These are phyloP conservation scores for Salticus scenicus DNA, from an alignment of 2,888 invertebrate genomes.

Conservation along the genomic window DNA sequence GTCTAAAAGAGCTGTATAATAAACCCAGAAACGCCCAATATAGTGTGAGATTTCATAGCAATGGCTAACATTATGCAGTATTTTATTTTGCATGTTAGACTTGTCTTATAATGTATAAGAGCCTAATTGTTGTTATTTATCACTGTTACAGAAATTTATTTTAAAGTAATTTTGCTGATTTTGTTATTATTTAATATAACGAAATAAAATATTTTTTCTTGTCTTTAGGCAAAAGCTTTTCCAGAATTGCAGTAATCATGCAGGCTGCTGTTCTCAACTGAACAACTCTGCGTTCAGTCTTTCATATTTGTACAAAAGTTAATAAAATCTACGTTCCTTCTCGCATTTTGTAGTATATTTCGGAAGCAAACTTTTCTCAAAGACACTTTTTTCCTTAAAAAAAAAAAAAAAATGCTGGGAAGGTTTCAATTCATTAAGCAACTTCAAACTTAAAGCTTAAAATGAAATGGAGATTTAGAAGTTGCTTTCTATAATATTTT, in stretches of 20 bases:
- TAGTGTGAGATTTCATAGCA: too few relatives aligned
- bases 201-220: not conserved
- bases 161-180: too few relatives aligned
- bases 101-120: too few relatives aligned
- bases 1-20: too few relatives aligned
- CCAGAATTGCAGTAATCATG: constrained; percentile 45
- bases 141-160: too few relatives aligned
- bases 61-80: too few relatives aligned
- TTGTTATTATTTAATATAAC: too few relatives aligned
- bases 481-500: constrained; percentile 6
- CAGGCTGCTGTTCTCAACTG: constrained; percentile 50
- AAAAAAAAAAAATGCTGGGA: not conserved
- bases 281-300: constrained; percentile 57
- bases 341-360: constrained; percentile 38
- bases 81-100: too few relatives aligned
- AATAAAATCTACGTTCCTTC: constrained; percentile 40
- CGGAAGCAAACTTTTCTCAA: constrained; percentile 5
- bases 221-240: constrained; percentile 47
- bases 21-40: too few relatives aligned
- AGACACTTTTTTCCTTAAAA: not conserved
- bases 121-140: too few relatives aligned
- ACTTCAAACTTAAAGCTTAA: not conserved
- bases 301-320: constrained; percentile 62
- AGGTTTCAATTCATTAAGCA: not conserved
- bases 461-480: not conserved